Conservation (phyloP, 2,113 vertebrate genomes). For the Ochotona curzoniae region DNA sequence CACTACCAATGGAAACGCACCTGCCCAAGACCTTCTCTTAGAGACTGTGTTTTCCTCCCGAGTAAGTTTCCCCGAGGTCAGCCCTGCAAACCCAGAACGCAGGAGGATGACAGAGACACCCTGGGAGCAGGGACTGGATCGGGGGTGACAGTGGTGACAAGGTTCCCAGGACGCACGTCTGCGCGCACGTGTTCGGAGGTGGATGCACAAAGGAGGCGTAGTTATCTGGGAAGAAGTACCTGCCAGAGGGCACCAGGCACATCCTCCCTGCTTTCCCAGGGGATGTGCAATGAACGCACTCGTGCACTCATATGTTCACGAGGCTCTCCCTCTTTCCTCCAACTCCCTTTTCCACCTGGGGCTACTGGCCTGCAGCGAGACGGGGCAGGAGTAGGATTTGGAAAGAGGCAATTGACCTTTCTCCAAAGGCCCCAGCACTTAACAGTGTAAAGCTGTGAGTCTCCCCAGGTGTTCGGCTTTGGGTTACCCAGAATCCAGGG, state of each 20-base stretch:
- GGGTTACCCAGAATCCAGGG: not conserved
- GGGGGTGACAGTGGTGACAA: not conserved
- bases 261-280: not conserved
- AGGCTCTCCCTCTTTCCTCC: not conserved
- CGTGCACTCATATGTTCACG: too few species aligned
- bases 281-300: not conserved
- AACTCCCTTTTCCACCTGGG: not conserved
- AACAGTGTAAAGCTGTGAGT: not conserved
- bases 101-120: too few species aligned
- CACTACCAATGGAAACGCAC: not conserved
- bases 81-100: not conserved
- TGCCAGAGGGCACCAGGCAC: not conserved
- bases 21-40: not conserved
- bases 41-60: not conserved
- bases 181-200: not conserved
- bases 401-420: not conserved
- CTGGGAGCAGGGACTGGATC: not conserved
- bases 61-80: not conserved
- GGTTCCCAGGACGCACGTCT: not conserved
- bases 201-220: not conserved
- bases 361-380: fast-evolving
- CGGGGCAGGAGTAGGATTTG: not conserved
- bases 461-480: not conserved
- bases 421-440: not conserved
- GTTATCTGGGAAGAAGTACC: not conserved